phyloP scores from a whole-genome alignment of 1,140 invertebrate species.

The Asobara japonica region DNA sequence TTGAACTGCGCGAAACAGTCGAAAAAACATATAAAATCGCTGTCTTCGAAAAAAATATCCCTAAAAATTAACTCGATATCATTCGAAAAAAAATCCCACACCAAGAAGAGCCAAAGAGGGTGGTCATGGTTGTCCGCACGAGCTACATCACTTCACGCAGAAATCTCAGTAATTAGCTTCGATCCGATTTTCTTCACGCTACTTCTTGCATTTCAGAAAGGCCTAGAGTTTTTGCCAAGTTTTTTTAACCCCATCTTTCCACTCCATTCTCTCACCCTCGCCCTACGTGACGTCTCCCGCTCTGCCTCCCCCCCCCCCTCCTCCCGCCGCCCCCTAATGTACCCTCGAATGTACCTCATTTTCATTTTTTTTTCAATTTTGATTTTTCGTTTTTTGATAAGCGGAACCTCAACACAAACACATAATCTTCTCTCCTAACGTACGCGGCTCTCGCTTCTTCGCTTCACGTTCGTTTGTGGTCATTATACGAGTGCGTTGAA shows the following conservation, averaged over 20 bases:
- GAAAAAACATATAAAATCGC: too few species aligned
- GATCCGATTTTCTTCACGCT: slow-evolving; percentile 36
- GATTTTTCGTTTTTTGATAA: not conserved
- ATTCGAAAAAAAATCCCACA: slow-evolving; percentile 15
- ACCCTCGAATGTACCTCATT: not conserved
- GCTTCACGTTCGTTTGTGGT: slow-evolving; percentile 50
- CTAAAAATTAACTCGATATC: too few species aligned
- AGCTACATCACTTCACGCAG: slow-evolving; percentile 60
- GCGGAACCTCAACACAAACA: not conserved
- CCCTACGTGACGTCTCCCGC: not conserved
- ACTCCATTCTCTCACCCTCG: slow-evolving; percentile 14
- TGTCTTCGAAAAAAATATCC: too few species aligned
- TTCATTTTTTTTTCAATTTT: slow-evolving; percentile 12
- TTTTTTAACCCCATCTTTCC: not conserved
- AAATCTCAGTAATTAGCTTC: slow-evolving; percentile 58
- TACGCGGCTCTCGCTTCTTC: slow-evolving; percentile 35
- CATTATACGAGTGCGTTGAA: slow-evolving; percentile 54
- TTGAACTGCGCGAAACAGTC: too few species aligned
- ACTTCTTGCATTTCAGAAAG: slow-evolving; percentile 8
- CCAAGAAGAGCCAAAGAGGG: too few species aligned
- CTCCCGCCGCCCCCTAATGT: slow-evolving; percentile 20
- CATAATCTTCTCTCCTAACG: slow-evolving; percentile 4
- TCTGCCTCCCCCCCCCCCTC: slow-evolving; percentile 7
- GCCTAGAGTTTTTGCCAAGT: not conserved
- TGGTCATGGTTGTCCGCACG: slow-evolving; percentile 63